Conservation (phyloP, 2,888 invertebrate species). For the Palloptera scutellata region DNA sequence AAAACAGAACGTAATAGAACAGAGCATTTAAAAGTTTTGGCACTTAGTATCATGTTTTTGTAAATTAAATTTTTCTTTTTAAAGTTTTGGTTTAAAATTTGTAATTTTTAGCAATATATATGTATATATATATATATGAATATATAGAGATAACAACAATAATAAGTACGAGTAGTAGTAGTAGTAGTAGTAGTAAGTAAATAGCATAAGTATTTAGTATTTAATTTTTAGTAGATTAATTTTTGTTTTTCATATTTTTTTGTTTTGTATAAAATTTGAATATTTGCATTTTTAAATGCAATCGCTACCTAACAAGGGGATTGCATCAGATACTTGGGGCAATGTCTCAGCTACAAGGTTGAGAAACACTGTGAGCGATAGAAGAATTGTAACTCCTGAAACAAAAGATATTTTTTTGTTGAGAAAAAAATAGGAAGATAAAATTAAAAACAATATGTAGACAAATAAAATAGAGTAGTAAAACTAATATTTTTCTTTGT, state of each 20-base stretch:
- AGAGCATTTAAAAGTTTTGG: constrained; percentile 43
- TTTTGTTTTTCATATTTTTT: constrained; percentile 36
- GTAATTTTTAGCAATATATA: constrained; percentile 58
- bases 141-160: constrained; percentile 23
- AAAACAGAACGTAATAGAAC: constrained; percentile 39
- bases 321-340: constrained; percentile 99
- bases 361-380: constrained; percentile 99
- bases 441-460: constrained; percentile 43
- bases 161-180: constrained; percentile 9
- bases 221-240: constrained; percentile 35
- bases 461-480: constrained; percentile 39
- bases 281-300: constrained; percentile 64
- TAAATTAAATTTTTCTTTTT: constrained; percentile 15
- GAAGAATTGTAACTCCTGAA: constrained; percentile 98
- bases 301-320: constrained; percentile 97
- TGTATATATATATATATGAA: constrained; percentile 43
- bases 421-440: constrained; percentile 45
- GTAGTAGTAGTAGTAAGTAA: constrained; percentile 15
- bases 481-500: constrained; percentile 18
- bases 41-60: constrained; percentile 42
- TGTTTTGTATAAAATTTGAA: constrained; percentile 56
- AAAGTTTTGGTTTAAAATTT: constrained; percentile 48
- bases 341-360: constrained; percentile 99
- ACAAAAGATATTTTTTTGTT: constrained; percentile 64
- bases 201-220: constrained; percentile 28